Conservation (phyloP, 2,797 vertebrate species). For the Gobionotothen gibberifrons region DNA sequence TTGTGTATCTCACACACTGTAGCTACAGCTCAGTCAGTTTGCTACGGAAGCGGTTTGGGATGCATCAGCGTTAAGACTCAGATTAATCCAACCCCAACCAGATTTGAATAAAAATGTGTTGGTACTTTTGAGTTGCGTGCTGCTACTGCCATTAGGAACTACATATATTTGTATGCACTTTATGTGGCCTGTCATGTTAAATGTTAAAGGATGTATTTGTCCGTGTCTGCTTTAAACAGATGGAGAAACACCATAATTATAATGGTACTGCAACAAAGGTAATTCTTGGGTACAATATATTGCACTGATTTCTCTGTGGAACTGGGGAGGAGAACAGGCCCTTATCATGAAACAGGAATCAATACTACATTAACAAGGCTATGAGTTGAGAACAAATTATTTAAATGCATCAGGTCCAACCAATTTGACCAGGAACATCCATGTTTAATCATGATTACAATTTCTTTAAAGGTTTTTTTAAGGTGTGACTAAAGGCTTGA, state of each 20-base stretch:
- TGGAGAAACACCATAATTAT: not conserved
- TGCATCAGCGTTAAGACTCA: not conserved
- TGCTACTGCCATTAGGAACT: not conserved
- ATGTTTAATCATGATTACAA: not conserved
- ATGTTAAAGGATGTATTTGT: no score
- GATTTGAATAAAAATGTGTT: not conserved
- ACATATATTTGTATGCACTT: not conserved
- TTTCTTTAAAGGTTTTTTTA: no score
- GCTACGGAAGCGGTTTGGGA: not conserved
- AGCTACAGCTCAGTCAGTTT: constrained; percentile 35
- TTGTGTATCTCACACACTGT: constrained; percentile 52
- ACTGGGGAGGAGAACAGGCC: not conserved
- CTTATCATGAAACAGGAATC: not conserved
- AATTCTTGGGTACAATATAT: not conserved
- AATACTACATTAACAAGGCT: not conserved
- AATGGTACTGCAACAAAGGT: not conserved
- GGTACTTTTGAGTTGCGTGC: not conserved
- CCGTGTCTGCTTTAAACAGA: not conserved
- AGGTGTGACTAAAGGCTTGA: not conserved
- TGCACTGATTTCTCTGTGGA: not conserved
- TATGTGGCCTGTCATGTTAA: no score
- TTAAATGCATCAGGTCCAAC: not conserved
- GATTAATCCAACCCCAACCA: not conserved
- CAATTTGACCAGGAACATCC: not conserved
- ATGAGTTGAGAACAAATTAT: not conserved